Conservation (phyloP, 2,888 invertebrate species). For the Pinctada fucata region DNA sequence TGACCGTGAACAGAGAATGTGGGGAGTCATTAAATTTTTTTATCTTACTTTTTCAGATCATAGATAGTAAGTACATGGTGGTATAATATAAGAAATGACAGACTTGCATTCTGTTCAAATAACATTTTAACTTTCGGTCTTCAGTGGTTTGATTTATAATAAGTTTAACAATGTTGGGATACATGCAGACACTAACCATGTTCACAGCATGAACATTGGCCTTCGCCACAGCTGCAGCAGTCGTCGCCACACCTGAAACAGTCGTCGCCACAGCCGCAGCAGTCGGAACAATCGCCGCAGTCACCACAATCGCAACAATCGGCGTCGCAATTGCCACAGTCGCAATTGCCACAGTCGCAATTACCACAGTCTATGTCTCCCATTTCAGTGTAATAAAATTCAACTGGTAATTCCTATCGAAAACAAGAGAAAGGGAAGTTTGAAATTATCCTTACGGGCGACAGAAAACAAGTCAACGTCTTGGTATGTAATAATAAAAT, state of each 20-base stretch:
- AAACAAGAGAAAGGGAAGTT: too few relatives aligned
- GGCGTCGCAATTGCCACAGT: neutral
- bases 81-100: too few relatives aligned
- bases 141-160: too few relatives aligned
- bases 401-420: too few relatives aligned
- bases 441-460: too few relatives aligned
- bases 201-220: neutral
- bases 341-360: neutral
- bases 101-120: too few relatives aligned
- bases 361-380: neutral
- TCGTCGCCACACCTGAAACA: neutral
- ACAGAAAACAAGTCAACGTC: too few relatives aligned
- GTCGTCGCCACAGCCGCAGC: neutral
- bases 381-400: neutral
- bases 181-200: neutral
- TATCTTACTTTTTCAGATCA: too few relatives aligned
- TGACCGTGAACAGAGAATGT: neutral
- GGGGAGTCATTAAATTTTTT: neutral
- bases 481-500: neutral
- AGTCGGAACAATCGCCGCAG: neutral
- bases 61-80: too few relatives aligned
- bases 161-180: neutral
- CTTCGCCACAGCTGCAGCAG: neutral
- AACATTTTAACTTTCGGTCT: too few relatives aligned
- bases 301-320: neutral